A percentile compares a stretch with the other conserved stretches of the same genome.
These are phyloP conservation scores for Strigamia crassipes DNA, from an alignment of 2,888 invertebrate genomes.

Conservation along the genomic window DNA sequence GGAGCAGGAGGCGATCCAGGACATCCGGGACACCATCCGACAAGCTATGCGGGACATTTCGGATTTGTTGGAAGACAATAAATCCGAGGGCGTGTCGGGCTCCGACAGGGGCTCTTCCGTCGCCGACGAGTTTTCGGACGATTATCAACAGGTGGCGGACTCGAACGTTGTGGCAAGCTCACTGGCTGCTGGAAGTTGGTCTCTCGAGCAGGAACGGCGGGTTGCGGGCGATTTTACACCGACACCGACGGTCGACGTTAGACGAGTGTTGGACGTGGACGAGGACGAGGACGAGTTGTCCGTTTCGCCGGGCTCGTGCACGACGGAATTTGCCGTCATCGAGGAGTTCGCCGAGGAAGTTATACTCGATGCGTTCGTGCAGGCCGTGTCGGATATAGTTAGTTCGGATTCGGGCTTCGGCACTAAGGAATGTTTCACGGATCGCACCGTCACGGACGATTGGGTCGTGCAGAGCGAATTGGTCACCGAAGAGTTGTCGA, in stretches of 20 bases:
- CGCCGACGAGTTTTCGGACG: conserved; percentile 22
- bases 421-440: background rate
- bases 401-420: background rate
- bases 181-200: conserved; percentile 44
- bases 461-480: too few relatives aligned
- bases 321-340: background rate
- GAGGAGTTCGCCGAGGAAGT: conserved; percentile 42
- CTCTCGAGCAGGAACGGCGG: conserved; percentile 4
- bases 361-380: background rate
- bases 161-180: conserved; percentile 13
- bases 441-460: background rate
- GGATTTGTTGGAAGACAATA: conserved; percentile 38
- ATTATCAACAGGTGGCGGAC: conserved; percentile 23
- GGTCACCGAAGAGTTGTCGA: background rate
- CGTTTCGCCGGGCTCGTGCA: background rate
- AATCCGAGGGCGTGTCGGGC: conserved; percentile 24
- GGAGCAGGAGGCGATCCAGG: conserved; percentile 44
- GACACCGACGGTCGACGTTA: background rate
- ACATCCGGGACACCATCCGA: conserved; percentile 31
- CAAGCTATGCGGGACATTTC: conserved; percentile 45
- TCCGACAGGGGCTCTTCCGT: background rate
- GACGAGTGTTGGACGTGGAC: background rate
- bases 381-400: conserved; percentile 36
- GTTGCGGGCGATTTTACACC: background rate
- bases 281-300: conserved; percentile 1